Conservation (phyloP, 64 coral and sea anemone genomes). For the Pocillopora verrucosa region DNA sequence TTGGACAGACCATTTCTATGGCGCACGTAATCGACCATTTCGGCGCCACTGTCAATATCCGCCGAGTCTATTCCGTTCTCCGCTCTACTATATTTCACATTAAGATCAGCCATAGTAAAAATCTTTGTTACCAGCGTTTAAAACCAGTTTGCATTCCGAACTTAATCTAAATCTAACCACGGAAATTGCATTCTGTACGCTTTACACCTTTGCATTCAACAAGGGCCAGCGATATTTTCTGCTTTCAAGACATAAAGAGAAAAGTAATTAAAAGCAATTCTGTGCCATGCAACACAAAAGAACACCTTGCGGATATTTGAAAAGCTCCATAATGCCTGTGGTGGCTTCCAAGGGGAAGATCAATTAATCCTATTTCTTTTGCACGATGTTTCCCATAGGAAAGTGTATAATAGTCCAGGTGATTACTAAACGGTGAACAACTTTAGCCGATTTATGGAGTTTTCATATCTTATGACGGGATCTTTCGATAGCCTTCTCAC, state of each 20-base stretch:
- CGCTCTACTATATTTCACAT: conserved; percentile 4
- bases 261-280: background rate
- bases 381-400: background rate
- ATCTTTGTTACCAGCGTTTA: background rate
- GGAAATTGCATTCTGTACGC: background rate
- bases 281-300: background rate
- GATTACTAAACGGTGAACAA: background rate
- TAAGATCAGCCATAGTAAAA: background rate
- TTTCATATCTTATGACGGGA: too few species aligned
- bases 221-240: background rate
- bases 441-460: too few species aligned
- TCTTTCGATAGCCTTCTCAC: too few species aligned
- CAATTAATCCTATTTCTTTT: background rate
- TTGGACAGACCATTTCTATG: background rate
- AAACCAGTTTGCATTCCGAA: background rate
- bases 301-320: background rate
- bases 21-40: background rate
- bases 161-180: background rate
- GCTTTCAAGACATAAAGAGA: background rate
- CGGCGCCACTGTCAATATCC: background rate
- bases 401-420: background rate
- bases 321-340: background rate
- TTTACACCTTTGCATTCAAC: background rate
- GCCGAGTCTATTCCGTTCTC: background rate
- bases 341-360: background rate